phyloP scores from a whole-genome alignment of 2,888 invertebrate genomes.

The Strigamia maritima region DNA sequence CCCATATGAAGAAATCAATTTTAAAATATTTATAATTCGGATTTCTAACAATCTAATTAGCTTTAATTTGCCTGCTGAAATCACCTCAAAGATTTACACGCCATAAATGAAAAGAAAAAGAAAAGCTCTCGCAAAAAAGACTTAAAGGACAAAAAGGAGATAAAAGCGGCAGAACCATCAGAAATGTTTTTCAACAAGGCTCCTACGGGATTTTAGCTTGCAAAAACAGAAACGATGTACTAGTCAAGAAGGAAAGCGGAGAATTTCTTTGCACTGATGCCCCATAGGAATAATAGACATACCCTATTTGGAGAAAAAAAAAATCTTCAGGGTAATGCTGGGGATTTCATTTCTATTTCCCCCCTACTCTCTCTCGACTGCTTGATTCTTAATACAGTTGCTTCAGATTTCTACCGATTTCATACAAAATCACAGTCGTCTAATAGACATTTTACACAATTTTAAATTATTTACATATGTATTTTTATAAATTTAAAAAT shows the following conservation, averaged over 20 bases:
- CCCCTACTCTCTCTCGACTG: background rate
- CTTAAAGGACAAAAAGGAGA: background rate
- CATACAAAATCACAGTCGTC: no score
- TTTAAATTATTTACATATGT: no score
- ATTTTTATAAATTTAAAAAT: no score
- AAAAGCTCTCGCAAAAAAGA: background rate
- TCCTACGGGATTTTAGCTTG: conserved; percentile 31
- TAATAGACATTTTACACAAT: no score
- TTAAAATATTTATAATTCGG: background rate
- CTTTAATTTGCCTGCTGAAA: background rate
- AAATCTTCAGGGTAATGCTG: conserved; percentile 15
- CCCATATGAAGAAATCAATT: background rate
- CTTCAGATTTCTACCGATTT: background rate
- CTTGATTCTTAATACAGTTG: background rate
- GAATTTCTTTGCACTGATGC: conserved; percentile 26
- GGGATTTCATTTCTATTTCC: conserved; percentile 2
- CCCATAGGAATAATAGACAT: conserved; percentile 30
- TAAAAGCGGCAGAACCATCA: conserved; percentile 24
- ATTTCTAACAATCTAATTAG: background rate
- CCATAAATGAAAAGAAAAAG: background rate
- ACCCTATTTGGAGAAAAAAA: conserved; percentile 2
- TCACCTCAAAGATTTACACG: background rate
- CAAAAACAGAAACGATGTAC: conserved; percentile 30
- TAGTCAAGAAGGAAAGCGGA: conserved; percentile 15
- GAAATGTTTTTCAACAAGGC: conserved; percentile 29